phyloP scores from a whole-genome alignment of 2,113 vertebrate species.

The Emydura subglobosa region DNA sequence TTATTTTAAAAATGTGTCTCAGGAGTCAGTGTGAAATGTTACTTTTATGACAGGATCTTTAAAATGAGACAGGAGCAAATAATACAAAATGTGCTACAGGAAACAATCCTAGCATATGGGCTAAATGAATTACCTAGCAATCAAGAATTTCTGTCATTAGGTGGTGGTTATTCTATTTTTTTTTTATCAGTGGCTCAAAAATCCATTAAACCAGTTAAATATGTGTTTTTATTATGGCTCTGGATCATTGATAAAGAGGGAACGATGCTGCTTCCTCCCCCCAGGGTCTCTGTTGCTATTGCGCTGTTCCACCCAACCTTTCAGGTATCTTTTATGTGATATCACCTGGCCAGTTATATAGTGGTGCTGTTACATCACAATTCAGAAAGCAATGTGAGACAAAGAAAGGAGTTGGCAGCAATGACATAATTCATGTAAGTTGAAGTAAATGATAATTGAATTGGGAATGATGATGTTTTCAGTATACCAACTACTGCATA shows the following conservation, averaged over 20 bases:
- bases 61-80: neutral
- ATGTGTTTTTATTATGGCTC: neutral
- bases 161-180: rapidly evolving
- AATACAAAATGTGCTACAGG: neutral
- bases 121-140: neutral
- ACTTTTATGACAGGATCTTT: neutral
- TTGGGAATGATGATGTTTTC: neutral
- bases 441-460: neutral
- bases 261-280: neutral
- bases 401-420: neutral
- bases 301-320: neutral
- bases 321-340: neutral
- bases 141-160: neutral
- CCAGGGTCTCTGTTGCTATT: neutral
- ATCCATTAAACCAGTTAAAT: neutral
- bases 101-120: neutral
- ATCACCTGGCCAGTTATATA: neutral
- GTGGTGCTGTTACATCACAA: neutral
- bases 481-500: neutral
- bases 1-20: constrained; percentile 59
- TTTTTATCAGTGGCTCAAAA: neutral
- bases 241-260: neutral
- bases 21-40: neutral
- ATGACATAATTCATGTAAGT: neutral
- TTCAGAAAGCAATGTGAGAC: neutral